These are phyloP conservation scores for Sebastes glaucus DNA, from an alignment of 2,797 vertebrate genomes.

Conservation along the genomic window DNA sequence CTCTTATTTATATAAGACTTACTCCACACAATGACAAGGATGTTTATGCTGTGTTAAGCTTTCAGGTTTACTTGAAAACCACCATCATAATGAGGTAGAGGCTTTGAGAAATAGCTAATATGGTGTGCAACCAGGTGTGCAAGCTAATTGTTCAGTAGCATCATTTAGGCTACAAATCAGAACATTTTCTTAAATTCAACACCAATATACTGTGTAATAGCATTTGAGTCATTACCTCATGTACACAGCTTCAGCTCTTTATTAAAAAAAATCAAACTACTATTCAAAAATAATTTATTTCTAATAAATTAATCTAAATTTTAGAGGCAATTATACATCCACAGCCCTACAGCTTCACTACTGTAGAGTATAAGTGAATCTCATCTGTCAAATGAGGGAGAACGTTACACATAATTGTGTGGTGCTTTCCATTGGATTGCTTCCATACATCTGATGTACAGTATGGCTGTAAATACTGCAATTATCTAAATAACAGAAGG, in stretches of 20 bases:
- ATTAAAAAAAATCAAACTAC: not conserved
- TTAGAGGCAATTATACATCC: not conserved
- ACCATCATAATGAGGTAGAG: too few relatives aligned
- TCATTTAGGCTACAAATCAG: not conserved
- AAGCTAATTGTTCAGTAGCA: not conserved
- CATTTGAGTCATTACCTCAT: not conserved
- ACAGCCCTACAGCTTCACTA: not conserved
- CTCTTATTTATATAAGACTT: not conserved
- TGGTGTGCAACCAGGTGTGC: too few relatives aligned
- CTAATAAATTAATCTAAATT: too few relatives aligned
- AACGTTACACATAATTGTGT: not conserved
- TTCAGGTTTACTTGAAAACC: not conserved
- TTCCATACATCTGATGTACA: constrained; percentile 1
- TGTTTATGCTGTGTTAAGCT: not conserved
- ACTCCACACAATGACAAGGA: not conserved
- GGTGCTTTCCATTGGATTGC: not conserved
- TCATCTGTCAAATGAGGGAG: constrained; percentile 1
- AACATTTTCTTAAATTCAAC: not conserved
- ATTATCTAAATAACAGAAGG: constrained; percentile 16
- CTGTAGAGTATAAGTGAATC: not conserved
- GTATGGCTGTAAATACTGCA: constrained; percentile 6
- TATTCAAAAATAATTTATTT: not conserved
- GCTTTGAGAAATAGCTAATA: too few relatives aligned
- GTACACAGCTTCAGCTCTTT: not conserved
- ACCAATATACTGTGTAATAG: not conserved